Evolutionary conservation across 2,888 invertebrate genomes (phyloP).

Genomic region (Cheilosia grossa): DNA sequence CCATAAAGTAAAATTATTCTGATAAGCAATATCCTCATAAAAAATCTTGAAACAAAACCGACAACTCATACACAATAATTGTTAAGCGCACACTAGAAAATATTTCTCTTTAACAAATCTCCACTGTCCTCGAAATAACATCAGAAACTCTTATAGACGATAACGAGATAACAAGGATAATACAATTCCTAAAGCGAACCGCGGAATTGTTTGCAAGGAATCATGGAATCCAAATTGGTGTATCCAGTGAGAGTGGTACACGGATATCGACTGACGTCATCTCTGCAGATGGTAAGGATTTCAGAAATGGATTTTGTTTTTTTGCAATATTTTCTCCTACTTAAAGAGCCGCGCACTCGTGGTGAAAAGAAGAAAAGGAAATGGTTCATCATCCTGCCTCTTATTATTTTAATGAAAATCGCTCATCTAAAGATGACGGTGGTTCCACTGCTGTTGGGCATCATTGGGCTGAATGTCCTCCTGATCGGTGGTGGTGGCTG

Average conservation of each 20-base stretch:
- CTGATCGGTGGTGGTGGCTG: slow-evolving; percentile 80
- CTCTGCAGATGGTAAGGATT: slow-evolving; percentile 78
- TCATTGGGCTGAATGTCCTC: slow-evolving; percentile 80
- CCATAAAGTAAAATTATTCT: neutral
- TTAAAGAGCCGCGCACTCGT: slow-evolving; percentile 77
- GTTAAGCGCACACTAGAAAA: neutral
- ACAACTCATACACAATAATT: neutral
- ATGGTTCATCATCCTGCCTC: slow-evolving; percentile 81
- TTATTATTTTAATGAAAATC: slow-evolving; percentile 82
- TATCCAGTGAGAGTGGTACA: slow-evolving; percentile 79
- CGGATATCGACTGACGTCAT: slow-evolving; percentile 74
- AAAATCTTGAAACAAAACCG: neutral
- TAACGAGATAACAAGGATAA: slow-evolving; percentile 78
- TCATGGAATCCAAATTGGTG: slow-evolving; percentile 80
- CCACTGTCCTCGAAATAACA: neutral
- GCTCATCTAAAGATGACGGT: slow-evolving; percentile 81
- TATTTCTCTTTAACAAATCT: neutral
- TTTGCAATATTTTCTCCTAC: neutral
- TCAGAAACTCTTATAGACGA: slow-evolving; percentile 77
- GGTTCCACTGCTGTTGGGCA: slow-evolving; percentile 79
- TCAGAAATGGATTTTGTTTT: neutral
- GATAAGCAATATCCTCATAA: too few relatives aligned
- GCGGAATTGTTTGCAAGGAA: slow-evolving; percentile 80
- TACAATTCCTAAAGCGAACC: slow-evolving; percentile 81
- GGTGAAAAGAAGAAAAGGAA: slow-evolving; percentile 79